Conservation (phyloP, 2,797 vertebrate species). For the Argya squamiceps region DNA sequence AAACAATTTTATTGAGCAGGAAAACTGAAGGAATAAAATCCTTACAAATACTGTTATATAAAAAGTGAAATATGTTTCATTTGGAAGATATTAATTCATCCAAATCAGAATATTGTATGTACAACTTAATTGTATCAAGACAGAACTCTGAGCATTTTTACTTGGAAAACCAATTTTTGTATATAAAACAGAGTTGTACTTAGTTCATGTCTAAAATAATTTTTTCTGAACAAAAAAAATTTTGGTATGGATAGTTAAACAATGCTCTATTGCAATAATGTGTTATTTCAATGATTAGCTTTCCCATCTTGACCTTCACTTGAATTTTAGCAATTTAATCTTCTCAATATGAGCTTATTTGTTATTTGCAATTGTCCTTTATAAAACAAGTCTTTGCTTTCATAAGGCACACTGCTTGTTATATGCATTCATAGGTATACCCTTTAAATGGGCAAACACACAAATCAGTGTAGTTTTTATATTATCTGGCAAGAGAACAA, state of each 20-base stretch:
- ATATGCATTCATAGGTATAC: not conserved
- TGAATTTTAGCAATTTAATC: not conserved
- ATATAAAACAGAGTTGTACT: not conserved
- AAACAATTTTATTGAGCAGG: not conserved
- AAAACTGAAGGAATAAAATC: not conserved
- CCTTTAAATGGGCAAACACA: not conserved
- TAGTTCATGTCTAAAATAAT: not conserved
- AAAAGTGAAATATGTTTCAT: not conserved
- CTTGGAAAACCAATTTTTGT: not conserved
- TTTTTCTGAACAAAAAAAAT: accelerated
- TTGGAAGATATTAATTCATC: not conserved
- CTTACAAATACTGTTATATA: not conserved
- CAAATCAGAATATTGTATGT: not conserved
- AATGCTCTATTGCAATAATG: not conserved
- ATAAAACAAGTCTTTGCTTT: not conserved
- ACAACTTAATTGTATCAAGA: not conserved
- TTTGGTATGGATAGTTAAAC: not conserved
- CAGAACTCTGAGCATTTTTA: not conserved
- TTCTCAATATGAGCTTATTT: not conserved
- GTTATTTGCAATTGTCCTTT: not conserved
- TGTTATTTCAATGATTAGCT: not conserved
- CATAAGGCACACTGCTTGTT: not conserved
- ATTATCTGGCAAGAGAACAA: not conserved
- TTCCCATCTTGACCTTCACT: not conserved
- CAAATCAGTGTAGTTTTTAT: not conserved